phyloP scores from a whole-genome alignment of 2,113 vertebrate species.

The Otis tarda region DNA sequence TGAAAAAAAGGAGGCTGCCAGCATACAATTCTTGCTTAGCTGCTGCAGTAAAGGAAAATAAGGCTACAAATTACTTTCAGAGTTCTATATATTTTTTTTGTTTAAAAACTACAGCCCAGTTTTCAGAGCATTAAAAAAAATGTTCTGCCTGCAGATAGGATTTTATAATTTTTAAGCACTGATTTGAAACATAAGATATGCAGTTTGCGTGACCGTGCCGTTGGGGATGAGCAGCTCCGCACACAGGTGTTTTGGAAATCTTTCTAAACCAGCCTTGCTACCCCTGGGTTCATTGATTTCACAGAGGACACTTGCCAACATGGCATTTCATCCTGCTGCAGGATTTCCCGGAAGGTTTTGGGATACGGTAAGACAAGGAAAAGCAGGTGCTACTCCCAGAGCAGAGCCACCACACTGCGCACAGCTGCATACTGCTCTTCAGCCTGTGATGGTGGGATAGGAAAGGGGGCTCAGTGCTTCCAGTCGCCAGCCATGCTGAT shows the following conservation, averaged over 20 bases:
- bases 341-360: background rate
- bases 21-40: background rate
- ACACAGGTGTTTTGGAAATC: background rate
- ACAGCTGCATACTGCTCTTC: accelerated
- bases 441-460: background rate
- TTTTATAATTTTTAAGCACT: background rate
- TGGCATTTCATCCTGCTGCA: accelerated
- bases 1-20: background rate
- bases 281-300: background rate
- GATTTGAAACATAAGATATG: background rate
- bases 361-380: background rate
- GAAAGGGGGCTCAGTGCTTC: background rate
- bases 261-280: background rate
- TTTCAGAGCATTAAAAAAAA: background rate
- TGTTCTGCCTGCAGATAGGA: background rate
- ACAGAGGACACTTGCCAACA: accelerated
- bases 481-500: background rate
- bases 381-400: background rate
- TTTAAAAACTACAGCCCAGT: background rate
- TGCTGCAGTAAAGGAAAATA: background rate
- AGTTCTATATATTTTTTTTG: background rate
- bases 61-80: background rate
- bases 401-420: background rate
- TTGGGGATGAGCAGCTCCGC: background rate
- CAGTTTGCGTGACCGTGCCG: background rate